phyloP scores from a whole-genome alignment of 2,797 vertebrate species.

The Sarcoramphus papa region DNA sequence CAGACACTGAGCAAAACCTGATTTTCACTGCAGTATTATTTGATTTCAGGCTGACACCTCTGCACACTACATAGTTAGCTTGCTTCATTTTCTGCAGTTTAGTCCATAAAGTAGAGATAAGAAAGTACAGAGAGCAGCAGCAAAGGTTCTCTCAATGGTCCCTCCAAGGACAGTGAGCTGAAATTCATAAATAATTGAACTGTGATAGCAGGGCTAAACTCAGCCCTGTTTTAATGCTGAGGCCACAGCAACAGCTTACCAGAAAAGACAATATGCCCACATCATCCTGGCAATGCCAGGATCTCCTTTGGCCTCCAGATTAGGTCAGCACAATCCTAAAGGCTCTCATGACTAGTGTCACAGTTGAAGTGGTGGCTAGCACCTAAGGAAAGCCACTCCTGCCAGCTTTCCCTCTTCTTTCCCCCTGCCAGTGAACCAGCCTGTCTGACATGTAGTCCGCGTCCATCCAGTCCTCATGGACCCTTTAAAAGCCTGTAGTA shows the following conservation, averaged over 20 bases:
- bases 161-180: neutral
- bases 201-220: neutral
- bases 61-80: neutral
- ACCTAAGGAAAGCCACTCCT: neutral
- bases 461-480: neutral
- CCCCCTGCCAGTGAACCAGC: neutral
- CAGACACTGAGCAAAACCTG: neutral
- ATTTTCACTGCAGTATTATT: neutral
- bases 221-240: neutral
- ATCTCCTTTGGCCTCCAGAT: neutral
- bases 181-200: constrained; percentile 22
- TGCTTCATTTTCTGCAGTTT: neutral
- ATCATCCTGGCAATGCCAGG: neutral
- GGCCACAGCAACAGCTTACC: neutral
- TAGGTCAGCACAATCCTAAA: neutral
- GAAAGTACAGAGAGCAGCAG: neutral
- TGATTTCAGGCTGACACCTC: neutral
- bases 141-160: neutral
- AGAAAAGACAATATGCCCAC: neutral
- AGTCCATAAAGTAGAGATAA: neutral
- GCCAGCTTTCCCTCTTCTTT: neutral
- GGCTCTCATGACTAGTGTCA: neutral
- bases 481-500: neutral
- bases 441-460: neutral
- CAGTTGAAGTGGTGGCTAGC: neutral